These are phyloP conservation scores for Ictalurus furcatus DNA, from an alignment of 2,113 vertebrate species.

Conservation along the genomic window DNA sequence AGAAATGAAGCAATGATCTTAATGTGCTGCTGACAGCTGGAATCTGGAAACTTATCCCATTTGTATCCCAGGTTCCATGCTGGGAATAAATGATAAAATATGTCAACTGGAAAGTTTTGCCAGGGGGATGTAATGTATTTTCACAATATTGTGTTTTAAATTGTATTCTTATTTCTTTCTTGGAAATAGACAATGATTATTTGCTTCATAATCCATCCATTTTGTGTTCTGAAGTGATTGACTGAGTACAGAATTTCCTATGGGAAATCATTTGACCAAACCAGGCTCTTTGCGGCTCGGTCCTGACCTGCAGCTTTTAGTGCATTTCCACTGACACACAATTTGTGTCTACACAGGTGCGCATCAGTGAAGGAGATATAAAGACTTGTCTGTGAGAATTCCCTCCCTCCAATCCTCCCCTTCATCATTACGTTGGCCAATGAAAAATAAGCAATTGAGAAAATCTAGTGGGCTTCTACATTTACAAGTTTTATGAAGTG, in stretches of 20 bases:
- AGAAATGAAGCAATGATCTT: background rate
- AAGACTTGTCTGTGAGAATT: constrained; percentile 69
- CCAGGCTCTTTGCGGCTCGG: constrained; percentile 52
- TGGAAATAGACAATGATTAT: constrained; percentile 30
- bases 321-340: constrained; percentile 51
- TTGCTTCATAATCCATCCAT: constrained; percentile 48
- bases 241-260: constrained; percentile 45
- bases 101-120: background rate
- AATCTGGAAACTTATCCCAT: background rate
- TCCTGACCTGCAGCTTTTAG: constrained; percentile 49
- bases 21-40: constrained; percentile 11
- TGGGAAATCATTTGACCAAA: constrained; percentile 45
- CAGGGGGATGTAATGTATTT: background rate
- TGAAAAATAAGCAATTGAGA: constrained; percentile 63
- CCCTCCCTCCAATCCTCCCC: constrained; percentile 47
- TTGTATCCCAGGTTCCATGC: constrained; percentile 4
- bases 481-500: constrained; percentile 71
- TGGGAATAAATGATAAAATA: constrained; percentile 2
- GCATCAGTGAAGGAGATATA: constrained; percentile 61
- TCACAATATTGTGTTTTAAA: background rate
- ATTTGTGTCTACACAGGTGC: constrained; percentile 67
- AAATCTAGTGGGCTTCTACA: constrained; percentile 58
- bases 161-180: constrained; percentile 9
- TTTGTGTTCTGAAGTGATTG: constrained; percentile 49
- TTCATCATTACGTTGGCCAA: constrained; percentile 67